Conservation (phyloP, 2,888 invertebrate species). For the Hipparchia semele region DNA sequence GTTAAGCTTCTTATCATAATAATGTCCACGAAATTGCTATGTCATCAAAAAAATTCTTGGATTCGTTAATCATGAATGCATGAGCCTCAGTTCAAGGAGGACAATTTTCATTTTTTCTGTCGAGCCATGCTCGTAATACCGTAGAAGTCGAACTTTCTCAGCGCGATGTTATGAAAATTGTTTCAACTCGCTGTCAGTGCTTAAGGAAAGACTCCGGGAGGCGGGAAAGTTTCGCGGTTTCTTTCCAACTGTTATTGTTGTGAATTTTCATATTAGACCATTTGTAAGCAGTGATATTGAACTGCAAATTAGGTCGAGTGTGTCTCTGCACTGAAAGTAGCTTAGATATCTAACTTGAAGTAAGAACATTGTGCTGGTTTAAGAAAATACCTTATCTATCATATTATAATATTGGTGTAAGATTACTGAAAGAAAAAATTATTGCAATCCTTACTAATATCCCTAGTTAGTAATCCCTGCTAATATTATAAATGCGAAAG, state of each 20-base stretch:
- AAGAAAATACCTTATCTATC: no score
- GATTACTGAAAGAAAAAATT: no score
- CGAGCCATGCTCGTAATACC: background rate
- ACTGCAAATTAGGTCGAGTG: slow-evolving; percentile 8
- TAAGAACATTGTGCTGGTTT: no score
- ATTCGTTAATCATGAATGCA: background rate
- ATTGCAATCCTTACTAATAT: no score
- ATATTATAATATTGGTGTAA: no score
- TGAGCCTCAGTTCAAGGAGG: background rate
- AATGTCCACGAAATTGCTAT: no score
- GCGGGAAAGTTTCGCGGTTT: slow-evolving; percentile 26
- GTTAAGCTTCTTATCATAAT: no score
- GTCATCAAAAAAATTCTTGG: background rate
- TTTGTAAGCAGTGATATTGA: slow-evolving; percentile 17
- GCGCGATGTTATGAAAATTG: slow-evolving; percentile 35
- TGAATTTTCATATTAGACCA: slow-evolving; percentile 21
- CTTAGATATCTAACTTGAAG: no score
- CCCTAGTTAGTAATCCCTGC: no score
- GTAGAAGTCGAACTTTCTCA: slow-evolving; percentile 17
- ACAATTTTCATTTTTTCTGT: slow-evolving; percentile 15
- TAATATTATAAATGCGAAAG: no score
- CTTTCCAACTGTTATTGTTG: slow-evolving; percentile 23
- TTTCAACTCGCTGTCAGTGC: slow-evolving; percentile 25
- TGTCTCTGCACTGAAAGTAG: background rate
- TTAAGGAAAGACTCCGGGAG: slow-evolving; percentile 19